Base-by-base conservation (phyloP, 2,888 invertebrate species). In the Orchestes rusci region DNA sequence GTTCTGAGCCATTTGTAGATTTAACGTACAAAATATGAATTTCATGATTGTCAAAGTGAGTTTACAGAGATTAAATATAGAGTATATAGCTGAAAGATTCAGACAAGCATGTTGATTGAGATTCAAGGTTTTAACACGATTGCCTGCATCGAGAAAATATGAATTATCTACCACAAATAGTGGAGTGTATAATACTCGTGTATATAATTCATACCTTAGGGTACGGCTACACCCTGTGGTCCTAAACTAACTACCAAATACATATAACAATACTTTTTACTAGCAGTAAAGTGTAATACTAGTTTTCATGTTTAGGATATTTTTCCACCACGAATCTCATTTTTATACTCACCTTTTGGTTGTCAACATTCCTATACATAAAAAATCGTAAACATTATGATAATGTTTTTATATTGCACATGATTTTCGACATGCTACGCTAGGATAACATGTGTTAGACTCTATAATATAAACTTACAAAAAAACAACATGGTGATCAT, bases 171-270 rank as follows among this genome's bases (percentile, higher is more conserved):
- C 39, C 7, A 23, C 23, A 23, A 23, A 23, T 23, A 23, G n/a
- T n/a, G n/a, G n/a, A n/a, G n/a, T n/a, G n/a, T n/a, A n/a, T n/a
- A n/a, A n/a, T n/a, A n/a, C 16, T 36, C 16, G 27, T 17, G 20
- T 15, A 29, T 13, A 30, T 54, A 56, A 48, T 59, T 54, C 59
- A 59, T 58, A 60, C 58, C 60, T 64, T 64, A 68, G 68, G 68
- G 68, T 66, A 68, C 64, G 67, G 59, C 66, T 67, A 68, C 63
- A 69, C 69, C 69, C 69, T 69, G 69, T 69, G 60, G 65, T 62
- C 67, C 67, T 68, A 68, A 56, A 60, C 64, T 66, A 64, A 59
- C 65, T 66, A 59, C 57, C 49, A 50, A 49, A 56, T 61, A 55
- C 60, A 60, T 55, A 51, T 61, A n/a, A n/a, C n/a, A n/a, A n/a